Evolutionary conservation across 2,113 vertebrate genomes (phyloP).

Genomic region (Pontoporia blainvillei): DNA sequence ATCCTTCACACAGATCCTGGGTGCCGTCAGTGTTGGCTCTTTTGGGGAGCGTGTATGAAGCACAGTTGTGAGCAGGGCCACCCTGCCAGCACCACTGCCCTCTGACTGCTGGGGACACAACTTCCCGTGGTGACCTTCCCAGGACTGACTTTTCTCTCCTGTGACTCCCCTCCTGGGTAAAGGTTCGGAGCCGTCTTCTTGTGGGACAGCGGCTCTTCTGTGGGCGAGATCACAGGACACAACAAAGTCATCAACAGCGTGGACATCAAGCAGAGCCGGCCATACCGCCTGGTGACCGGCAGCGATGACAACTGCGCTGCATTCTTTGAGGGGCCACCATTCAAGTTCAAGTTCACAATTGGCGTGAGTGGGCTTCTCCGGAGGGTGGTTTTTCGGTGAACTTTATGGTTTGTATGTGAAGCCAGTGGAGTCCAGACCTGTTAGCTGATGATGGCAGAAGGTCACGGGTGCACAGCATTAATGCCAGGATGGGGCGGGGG

Average conservation of each 20-base stretch:
- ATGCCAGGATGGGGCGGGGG: rapidly evolving
- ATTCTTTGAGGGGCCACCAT: conserved; percentile 94
- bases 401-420: not conserved
- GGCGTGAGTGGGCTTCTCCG: conserved; percentile 81
- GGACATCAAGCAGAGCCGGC: conserved; percentile 92
- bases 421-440: not conserved
- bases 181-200: conserved; percentile 95
- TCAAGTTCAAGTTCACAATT: conserved; percentile 94
- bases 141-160: not conserved
- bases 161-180: conserved; percentile 22
- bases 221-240: conserved; percentile 92
- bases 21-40: rapidly evolving
- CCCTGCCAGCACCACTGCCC: rapidly evolving
- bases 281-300: conserved; percentile 89
- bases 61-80: rapidly evolving
- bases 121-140: rapidly evolving
- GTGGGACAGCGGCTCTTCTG: conserved; percentile 95
- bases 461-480: rapidly evolving
- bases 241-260: conserved; percentile 94
- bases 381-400: not conserved
- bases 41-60: rapidly evolving
- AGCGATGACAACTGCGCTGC: conserved; percentile 90
- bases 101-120: rapidly evolving
- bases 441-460: not conserved
- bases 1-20: too few relatives aligned